These are phyloP conservation scores for Margaritifera margaritifera DNA, from an alignment of 2,888 invertebrate genomes.

Conservation along the genomic window DNA sequence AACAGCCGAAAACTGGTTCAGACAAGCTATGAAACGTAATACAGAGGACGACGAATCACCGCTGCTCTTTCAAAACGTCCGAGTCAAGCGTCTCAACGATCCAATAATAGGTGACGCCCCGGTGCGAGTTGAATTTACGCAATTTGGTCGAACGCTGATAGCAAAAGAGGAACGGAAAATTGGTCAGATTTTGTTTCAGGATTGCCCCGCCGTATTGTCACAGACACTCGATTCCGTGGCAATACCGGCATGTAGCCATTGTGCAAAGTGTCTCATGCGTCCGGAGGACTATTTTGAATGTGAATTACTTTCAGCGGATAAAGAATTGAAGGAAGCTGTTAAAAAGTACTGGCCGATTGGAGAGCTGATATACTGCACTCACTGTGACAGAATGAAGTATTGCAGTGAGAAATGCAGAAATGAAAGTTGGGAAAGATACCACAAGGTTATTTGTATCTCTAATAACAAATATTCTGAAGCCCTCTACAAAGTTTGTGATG, in stretches of 20 bases:
- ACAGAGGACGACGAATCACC: slow-evolving; percentile 36
- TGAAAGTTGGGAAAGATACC: slow-evolving; percentile 57
- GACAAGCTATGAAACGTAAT: slow-evolving; percentile 35
- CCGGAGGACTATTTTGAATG: slow-evolving; percentile 48
- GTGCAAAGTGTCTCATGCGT: slow-evolving; percentile 49
- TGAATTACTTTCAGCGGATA: slow-evolving; percentile 34
- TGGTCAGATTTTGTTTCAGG: slow-evolving; percentile 47
- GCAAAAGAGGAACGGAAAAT: slow-evolving; percentile 29
- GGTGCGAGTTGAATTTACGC: slow-evolving; percentile 40
- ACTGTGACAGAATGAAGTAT: slow-evolving; percentile 47
- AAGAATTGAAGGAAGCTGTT: slow-evolving; percentile 35
- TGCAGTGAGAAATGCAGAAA: slow-evolving; percentile 50
- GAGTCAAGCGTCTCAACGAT: slow-evolving; percentile 46
- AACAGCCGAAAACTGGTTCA: slow-evolving; percentile 50
- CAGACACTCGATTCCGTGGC: slow-evolving; percentile 46
- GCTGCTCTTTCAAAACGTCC: slow-evolving; percentile 47
- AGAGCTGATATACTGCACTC: slow-evolving; percentile 35
- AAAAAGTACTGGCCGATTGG: slow-evolving; percentile 45
- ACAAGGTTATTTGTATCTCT: slow-evolving; percentile 53
- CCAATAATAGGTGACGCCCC: slow-evolving; percentile 38
- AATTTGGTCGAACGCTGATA: slow-evolving; percentile 44
- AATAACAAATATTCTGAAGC: slow-evolving; percentile 38
- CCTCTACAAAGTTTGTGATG: slow-evolving; percentile 48
- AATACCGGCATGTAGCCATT: slow-evolving; percentile 48
- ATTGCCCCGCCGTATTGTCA: slow-evolving; percentile 47